A percentile compares a stretch with the other conserved stretches of the same genome.
phyloP scores from a whole-genome alignment of 1,140 invertebrate species.

The Drosophila repletoides region DNA sequence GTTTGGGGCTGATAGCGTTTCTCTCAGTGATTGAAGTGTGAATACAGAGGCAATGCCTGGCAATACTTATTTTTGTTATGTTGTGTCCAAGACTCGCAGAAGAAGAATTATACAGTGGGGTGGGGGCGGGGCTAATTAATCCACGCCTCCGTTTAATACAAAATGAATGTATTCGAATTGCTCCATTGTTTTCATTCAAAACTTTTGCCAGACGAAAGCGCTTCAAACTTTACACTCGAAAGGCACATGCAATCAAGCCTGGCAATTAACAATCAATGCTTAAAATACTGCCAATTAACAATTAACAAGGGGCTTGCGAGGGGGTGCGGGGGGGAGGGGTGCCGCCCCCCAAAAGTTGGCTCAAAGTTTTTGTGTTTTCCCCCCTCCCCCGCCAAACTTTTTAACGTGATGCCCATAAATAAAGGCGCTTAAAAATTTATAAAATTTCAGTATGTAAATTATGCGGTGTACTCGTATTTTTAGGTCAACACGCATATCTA shows the following conservation, averaged over 20 bases:
- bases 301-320: constrained; percentile 50
- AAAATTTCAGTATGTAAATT: constrained; percentile 4
- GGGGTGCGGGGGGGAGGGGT: no score
- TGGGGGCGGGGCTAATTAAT: constrained; percentile 35
- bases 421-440: constrained; percentile 14
- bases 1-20: no score
- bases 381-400: no score
- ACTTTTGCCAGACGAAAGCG: constrained; percentile 70
- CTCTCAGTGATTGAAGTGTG: no score
- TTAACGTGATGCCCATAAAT: constrained; percentile 2
- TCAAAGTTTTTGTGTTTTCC: constrained; percentile 7
- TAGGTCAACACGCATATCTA: constrained; percentile 13
- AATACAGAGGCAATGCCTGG: no score
- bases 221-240: constrained; percentile 62
- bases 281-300: constrained; percentile 68
- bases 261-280: constrained; percentile 73
- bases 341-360: constrained; percentile 37
- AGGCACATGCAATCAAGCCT: constrained; percentile 45
- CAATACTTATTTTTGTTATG: no score
- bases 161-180: constrained; percentile 15
- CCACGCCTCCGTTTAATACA: neutral
- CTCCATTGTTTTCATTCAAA: constrained; percentile 52
- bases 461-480: neutral
- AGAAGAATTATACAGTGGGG: neutral
- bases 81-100: neutral